These are phyloP conservation scores for Gortyna flavago DNA, from an alignment of 2,888 invertebrate genomes.

Conservation along the genomic window DNA sequence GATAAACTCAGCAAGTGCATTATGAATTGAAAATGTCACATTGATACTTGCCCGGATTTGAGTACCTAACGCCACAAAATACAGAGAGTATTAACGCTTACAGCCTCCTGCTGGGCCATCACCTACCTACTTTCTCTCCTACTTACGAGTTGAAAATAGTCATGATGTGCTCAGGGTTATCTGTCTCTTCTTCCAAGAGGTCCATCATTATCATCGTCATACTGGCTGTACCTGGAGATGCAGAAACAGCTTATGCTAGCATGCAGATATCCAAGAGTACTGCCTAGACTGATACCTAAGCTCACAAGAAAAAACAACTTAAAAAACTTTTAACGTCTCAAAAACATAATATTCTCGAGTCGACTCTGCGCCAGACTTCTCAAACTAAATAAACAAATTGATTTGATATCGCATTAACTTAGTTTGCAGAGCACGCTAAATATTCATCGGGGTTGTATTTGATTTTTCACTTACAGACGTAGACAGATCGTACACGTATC, in stretches of 20 bases:
- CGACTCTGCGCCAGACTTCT: conserved; percentile 25
- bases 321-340: not conserved
- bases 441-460: conserved; percentile 63
- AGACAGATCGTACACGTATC: conserved; percentile 58
- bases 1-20: not conserved
- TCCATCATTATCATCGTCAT: not conserved
- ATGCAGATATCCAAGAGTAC: not conserved
- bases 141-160: not conserved
- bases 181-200: not conserved
- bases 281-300: not conserved
- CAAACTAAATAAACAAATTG: conserved; percentile 51
- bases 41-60: not conserved
- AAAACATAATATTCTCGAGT: conserved; percentile 9
- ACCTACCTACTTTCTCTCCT: not conserved
- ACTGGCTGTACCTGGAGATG: not conserved
- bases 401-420: conserved; percentile 49
- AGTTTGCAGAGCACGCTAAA: conserved; percentile 57
- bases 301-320: not conserved
- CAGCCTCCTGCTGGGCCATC: not conserved
- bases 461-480: conserved; percentile 63
- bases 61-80: too few relatives aligned
- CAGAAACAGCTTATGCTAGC: not conserved
- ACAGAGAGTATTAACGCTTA: too few relatives aligned
- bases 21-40: not conserved
- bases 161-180: not conserved